These are phyloP conservation scores for Zoroaster sp. DNA, from an alignment of 53 echinoderm and acorn worm species.

Conservation along the genomic window DNA sequence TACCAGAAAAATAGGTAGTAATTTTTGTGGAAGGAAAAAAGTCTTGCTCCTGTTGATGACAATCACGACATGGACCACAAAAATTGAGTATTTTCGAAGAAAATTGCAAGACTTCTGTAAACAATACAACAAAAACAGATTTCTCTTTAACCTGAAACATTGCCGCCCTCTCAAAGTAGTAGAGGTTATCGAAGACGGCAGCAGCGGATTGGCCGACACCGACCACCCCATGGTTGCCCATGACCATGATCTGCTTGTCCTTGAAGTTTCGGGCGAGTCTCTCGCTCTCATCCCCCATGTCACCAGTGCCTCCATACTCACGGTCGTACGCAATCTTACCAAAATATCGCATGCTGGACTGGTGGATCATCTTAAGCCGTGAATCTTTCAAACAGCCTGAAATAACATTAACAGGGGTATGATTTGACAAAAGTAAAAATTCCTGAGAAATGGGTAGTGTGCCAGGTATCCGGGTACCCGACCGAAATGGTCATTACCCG, in stretches of 20 bases:
- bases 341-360: conserved; percentile 69
- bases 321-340: conserved; percentile 82
- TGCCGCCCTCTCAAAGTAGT: conserved; percentile 85
- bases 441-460: too few species aligned
- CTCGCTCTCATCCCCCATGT: conserved; percentile 63
- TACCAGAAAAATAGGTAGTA: too few species aligned
- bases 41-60: too few species aligned
- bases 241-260: conserved; percentile 69
- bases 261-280: conserved; percentile 60
- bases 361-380: conserved; percentile 63
- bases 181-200: conserved; percentile 72
- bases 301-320: conserved; percentile 68
- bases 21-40: too few species aligned
- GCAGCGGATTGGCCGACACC: conserved; percentile 60
- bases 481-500: too few species aligned
- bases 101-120: neutral
- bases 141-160: conserved; percentile 69
- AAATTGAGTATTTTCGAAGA: too few species aligned
- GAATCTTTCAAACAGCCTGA: conserved; percentile 72
- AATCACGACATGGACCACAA: too few species aligned
- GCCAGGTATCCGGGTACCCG: too few species aligned
- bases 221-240: conserved; percentile 89
- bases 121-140: neutral
- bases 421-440: too few species aligned
- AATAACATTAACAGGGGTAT: too few species aligned